A percentile compares a stretch with the other conserved stretches of the same genome.
Conservation (phyloP, 2,113 vertebrate species). For the Urocitellus parryii region DNA sequence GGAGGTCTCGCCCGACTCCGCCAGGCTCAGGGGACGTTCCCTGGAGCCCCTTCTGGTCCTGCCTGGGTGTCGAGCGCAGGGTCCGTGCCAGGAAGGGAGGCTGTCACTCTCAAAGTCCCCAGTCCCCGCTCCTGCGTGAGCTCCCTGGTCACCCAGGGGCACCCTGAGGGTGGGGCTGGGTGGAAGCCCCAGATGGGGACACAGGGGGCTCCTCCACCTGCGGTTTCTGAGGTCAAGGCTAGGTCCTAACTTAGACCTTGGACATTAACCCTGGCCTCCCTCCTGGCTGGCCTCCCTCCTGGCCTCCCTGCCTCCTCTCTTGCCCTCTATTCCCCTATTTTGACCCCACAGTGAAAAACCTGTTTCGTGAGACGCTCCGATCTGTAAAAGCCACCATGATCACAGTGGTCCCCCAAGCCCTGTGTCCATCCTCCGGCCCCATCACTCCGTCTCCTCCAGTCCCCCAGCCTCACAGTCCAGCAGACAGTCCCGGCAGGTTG, state of each 20-base stretch:
- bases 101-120: fast-evolving
- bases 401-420: too few relatives aligned
- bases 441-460: neutral
- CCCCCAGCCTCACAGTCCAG: fast-evolving
- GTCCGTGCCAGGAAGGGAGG: too few relatives aligned
- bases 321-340: neutral
- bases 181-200: too few relatives aligned
- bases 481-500: too few relatives aligned
- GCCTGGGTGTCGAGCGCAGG: neutral
- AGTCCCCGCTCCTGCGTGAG: neutral
- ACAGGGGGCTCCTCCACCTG: too few relatives aligned
- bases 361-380: neutral
- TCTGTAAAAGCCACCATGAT: neutral
- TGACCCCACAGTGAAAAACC: neutral
- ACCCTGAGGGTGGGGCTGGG: too few relatives aligned
- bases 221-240: too few relatives aligned
- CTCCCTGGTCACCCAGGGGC: neutral
- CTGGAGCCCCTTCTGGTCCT: neutral
- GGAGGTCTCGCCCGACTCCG: neutral
- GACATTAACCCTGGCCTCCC: neutral
- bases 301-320: neutral
- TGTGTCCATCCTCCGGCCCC: too few relatives aligned
- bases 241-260: too few relatives aligned
- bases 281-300: neutral
- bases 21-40: neutral